Evolutionary conservation across 1,140 invertebrate species (phyloP).

Genomic region (Aphidius ervi): DNA sequence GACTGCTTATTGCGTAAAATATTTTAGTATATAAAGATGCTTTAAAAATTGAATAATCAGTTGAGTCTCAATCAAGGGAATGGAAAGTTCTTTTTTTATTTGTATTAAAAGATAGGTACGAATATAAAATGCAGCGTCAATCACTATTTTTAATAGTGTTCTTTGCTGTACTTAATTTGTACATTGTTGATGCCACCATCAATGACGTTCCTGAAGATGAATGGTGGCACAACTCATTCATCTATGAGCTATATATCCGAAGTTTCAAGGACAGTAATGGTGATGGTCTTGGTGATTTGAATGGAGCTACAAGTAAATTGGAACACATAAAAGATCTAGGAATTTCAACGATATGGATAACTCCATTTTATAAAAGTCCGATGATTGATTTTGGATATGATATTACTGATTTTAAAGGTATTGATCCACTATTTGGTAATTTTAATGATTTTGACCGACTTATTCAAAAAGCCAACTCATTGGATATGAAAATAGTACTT

Average conservation of each 20-base stretch:
- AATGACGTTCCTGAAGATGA: constrained; percentile 31
- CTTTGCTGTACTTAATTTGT: background rate
- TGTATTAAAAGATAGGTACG: too few relatives aligned
- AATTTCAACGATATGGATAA: constrained; percentile 50
- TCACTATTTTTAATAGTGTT: too few relatives aligned
- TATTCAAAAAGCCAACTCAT: constrained; percentile 26
- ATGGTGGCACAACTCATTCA: constrained; percentile 70
- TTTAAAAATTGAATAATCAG: too few relatives aligned
- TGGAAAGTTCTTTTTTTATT: too few relatives aligned
- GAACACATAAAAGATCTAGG: constrained; percentile 34
- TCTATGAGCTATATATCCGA: constrained; percentile 77
- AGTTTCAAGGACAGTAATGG: constrained; percentile 75
- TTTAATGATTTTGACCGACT: constrained; percentile 52
- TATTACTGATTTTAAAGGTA: constrained; percentile 45
- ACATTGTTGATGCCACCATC: background rate
- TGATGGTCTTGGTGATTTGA: constrained; percentile 75
- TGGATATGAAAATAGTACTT: constrained; percentile 59
- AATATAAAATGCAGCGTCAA: too few relatives aligned
- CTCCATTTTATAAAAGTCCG: constrained; percentile 52
- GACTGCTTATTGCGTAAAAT: too few relatives aligned
- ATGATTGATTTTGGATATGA: constrained; percentile 52
- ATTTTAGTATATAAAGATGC: too few relatives aligned
- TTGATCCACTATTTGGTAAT: constrained; percentile 52
- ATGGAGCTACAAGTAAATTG: constrained; percentile 31
- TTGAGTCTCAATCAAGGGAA: too few relatives aligned